These are phyloP conservation scores for Aythya baeri DNA, from an alignment of 2,113 vertebrate species.

Conservation along the genomic window DNA sequence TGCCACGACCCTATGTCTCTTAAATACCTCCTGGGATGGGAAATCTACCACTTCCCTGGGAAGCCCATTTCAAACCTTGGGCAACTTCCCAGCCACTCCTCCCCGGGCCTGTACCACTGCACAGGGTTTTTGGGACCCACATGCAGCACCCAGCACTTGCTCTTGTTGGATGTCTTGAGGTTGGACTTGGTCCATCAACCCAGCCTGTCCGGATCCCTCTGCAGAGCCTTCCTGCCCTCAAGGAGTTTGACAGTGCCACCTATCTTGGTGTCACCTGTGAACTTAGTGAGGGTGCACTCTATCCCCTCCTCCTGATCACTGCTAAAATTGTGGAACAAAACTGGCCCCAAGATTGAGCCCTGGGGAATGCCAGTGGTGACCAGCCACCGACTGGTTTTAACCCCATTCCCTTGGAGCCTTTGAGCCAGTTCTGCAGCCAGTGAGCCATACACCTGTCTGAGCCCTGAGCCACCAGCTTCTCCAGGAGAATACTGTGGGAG, in stretches of 20 bases:
- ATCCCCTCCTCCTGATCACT: background rate
- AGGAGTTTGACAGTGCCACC: background rate
- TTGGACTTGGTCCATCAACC: background rate
- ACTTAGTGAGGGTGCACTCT: background rate
- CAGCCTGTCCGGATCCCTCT: background rate
- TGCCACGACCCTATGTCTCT: too few species aligned
- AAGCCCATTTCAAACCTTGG: too few species aligned
- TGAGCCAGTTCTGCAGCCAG: too few species aligned
- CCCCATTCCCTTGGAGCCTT: background rate
- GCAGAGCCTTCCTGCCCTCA: background rate
- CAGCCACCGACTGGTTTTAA: background rate
- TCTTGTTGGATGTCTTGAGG: background rate
- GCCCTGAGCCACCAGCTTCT: too few species aligned
- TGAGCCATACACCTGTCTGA: too few species aligned
- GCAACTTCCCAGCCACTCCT: background rate
- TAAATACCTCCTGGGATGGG: too few species aligned
- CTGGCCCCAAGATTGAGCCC: too few species aligned
- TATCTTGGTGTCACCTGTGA: background rate
- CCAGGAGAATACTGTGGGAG: too few species aligned
- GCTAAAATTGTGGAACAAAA: background rate
- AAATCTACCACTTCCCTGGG: too few species aligned
- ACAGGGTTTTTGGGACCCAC: background rate
- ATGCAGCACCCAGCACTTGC: background rate
- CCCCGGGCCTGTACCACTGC: too few species aligned
- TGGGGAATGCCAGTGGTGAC: background rate